Evolutionary conservation across 2,113 vertebrate genomes (phyloP).

Genomic region (Lipophrys pholis): DNA sequence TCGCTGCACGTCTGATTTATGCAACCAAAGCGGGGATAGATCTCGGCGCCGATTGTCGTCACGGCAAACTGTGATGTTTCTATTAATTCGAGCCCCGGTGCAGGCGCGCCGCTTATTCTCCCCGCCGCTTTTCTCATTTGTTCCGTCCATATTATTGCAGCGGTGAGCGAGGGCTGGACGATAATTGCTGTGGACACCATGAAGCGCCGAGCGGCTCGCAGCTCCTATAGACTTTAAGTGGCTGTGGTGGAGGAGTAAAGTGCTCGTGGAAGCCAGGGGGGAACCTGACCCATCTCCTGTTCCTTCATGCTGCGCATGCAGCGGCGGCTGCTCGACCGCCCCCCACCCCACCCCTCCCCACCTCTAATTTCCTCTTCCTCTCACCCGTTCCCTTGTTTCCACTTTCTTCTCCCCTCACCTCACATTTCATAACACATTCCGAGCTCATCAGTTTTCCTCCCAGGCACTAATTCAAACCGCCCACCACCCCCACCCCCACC

Average conservation of each 20-base stretch:
- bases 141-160: constrained; percentile 22
- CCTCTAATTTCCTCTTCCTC: constrained; percentile 49
- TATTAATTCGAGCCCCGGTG: constrained; percentile 8
- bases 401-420: too few species aligned
- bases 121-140: not conserved
- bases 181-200: constrained; percentile 67
- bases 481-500: not conserved
- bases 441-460: too few species aligned
- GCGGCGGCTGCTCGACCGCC: not conserved
- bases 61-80: constrained; percentile 9
- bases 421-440: too few species aligned
- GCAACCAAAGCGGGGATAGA: not conserved
- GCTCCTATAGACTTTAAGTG: constrained; percentile 60
- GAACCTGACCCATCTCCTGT: constrained; percentile 57
- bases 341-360: not conserved
- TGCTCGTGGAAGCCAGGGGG: constrained; percentile 61
- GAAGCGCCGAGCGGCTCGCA: constrained; percentile 46
- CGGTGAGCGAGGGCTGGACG: constrained; percentile 29
- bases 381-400: too few species aligned
- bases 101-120: constrained; percentile 12
- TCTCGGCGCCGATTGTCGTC: not conserved
- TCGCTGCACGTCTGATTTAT: constrained; percentile 16
- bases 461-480: not conserved
- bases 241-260: constrained; percentile 72
- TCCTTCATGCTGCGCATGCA: constrained; percentile 42